A percentile compares a stretch with the other conserved stretches of the same genome.
Conservation (phyloP, 2,888 invertebrate species). For the Dicranocentrus wangi region DNA sequence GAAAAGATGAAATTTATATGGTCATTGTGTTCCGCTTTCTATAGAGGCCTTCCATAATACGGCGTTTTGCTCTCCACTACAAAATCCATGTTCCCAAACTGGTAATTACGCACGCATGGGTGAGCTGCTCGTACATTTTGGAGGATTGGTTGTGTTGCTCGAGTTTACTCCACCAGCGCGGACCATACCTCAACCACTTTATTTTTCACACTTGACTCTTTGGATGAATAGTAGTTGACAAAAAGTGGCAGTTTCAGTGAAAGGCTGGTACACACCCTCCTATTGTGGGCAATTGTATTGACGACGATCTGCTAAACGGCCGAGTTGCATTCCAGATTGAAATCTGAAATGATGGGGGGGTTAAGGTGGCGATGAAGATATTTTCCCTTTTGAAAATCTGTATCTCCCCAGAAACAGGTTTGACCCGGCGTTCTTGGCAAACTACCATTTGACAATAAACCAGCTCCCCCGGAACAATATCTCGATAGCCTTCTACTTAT, state of each 20-base stretch:
- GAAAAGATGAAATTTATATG: neutral
- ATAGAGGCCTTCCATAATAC: neutral
- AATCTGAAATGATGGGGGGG: too few species aligned
- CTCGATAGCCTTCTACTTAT: too few species aligned
- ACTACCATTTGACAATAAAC: too few species aligned
- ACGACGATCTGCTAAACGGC: too few species aligned
- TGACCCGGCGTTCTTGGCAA: too few species aligned
- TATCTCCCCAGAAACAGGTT: too few species aligned
- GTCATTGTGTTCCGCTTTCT: neutral
- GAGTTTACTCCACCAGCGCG: constrained; percentile 7
- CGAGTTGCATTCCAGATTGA: too few species aligned
- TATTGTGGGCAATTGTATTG: too few species aligned
- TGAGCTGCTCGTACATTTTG: constrained; percentile 60
- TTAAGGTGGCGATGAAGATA: too few species aligned
- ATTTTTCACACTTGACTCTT: constrained; percentile 72
- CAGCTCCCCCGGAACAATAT: too few species aligned
- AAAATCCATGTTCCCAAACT: constrained; percentile 62
- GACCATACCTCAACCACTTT: constrained; percentile 58
- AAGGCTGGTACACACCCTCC: too few species aligned
- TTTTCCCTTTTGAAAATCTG: too few species aligned
- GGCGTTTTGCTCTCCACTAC: constrained; percentile 24
- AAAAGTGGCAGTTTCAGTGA: constrained; percentile 31
- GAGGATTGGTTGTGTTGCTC: constrained; percentile 18
- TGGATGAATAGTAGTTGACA: constrained; percentile 45
- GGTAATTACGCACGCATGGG: constrained; percentile 73